These are phyloP conservation scores for Glomeris maerens DNA, from an alignment of 1,140 invertebrate genomes.

Conservation along the genomic window DNA sequence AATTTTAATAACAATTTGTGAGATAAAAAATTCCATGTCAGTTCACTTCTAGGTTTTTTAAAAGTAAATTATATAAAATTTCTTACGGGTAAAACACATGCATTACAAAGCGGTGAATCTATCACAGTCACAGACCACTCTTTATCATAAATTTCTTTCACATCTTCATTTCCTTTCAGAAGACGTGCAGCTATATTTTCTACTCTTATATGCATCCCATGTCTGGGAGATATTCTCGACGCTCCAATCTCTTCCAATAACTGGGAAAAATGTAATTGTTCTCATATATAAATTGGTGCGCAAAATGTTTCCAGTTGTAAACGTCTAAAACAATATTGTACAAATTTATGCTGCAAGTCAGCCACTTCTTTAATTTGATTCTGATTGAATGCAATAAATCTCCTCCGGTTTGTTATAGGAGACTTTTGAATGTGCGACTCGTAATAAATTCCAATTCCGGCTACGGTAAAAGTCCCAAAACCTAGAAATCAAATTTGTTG, in stretches of 20 bases:
- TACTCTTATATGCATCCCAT: slow-evolving; percentile 27
- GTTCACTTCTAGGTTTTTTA: neutral
- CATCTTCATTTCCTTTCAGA: slow-evolving; percentile 34
- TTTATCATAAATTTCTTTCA: slow-evolving; percentile 29
- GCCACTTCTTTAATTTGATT: slow-evolving; percentile 35
- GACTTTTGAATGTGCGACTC: slow-evolving; percentile 35
- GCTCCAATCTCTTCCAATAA: slow-evolving; percentile 24
- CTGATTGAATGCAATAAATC: slow-evolving; percentile 38
- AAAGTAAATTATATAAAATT: neutral
- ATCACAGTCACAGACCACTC: slow-evolving; percentile 39
- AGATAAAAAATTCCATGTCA: slow-evolving; percentile 5
- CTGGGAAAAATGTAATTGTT: slow-evolving; percentile 22
- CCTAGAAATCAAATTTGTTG: slow-evolving; percentile 5
- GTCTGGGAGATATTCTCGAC: slow-evolving; percentile 26
- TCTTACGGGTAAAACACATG: slow-evolving; percentile 41
- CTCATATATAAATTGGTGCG: slow-evolving; percentile 6
- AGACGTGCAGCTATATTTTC: slow-evolving; percentile 28
- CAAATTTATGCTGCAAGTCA: slow-evolving; percentile 27
- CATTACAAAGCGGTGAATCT: slow-evolving; percentile 32
- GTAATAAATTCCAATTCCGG: slow-evolving; percentile 22
- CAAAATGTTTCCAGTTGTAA: slow-evolving; percentile 1
- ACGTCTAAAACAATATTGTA: slow-evolving; percentile 17
- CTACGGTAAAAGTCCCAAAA: slow-evolving; percentile 15
- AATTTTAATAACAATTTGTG: neutral
- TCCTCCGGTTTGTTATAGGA: slow-evolving; percentile 36